These are phyloP conservation scores for Chlorops oryzae DNA, from an alignment of 1,140 invertebrate species.

Conservation along the genomic window DNA sequence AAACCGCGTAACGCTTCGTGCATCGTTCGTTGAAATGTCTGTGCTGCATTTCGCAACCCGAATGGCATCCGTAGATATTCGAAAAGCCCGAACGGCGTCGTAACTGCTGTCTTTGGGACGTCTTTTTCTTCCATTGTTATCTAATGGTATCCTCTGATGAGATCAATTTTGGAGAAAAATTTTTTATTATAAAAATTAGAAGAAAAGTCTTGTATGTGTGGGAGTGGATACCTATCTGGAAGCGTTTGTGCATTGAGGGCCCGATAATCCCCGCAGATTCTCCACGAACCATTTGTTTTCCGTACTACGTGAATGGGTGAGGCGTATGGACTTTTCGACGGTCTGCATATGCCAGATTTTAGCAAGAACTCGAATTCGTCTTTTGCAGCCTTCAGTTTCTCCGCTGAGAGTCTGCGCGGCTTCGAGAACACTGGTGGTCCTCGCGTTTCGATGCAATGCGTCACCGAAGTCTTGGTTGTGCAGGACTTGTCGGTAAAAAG, in stretches of 20 bases:
- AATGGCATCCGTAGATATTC: constrained; percentile 32
- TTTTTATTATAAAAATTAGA: background rate
- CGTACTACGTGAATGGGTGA: constrained; percentile 46
- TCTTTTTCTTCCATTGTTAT: constrained; percentile 33
- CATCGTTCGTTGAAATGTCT: constrained; percentile 11
- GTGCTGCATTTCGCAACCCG: constrained; percentile 27
- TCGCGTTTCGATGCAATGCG: constrained; percentile 13
- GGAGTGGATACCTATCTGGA: constrained; percentile 38
- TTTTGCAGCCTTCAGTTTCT: constrained; percentile 24
- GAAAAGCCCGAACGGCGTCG: constrained; percentile 37
- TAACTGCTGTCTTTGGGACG: constrained; percentile 42
- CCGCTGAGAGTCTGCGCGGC: constrained; percentile 36
- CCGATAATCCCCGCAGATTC: constrained; percentile 46
- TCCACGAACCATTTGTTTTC: constrained; percentile 39
- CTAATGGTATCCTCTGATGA: constrained; percentile 50
- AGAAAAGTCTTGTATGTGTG: constrained; percentile 36
- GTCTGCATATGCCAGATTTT: constrained; percentile 29
- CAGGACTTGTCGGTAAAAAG: constrained; percentile 12
- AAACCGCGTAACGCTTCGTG: background rate
- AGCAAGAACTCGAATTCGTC: constrained; percentile 26
- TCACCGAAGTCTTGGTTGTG: background rate
- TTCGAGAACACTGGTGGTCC: constrained; percentile 32
- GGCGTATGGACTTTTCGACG: constrained; percentile 45
- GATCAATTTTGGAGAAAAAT: no score
- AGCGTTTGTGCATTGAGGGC: constrained; percentile 44